These are phyloP conservation scores for Helicoverpa armigera DNA, from an alignment of 1,140 invertebrate genomes.

Conservation along the genomic window DNA sequence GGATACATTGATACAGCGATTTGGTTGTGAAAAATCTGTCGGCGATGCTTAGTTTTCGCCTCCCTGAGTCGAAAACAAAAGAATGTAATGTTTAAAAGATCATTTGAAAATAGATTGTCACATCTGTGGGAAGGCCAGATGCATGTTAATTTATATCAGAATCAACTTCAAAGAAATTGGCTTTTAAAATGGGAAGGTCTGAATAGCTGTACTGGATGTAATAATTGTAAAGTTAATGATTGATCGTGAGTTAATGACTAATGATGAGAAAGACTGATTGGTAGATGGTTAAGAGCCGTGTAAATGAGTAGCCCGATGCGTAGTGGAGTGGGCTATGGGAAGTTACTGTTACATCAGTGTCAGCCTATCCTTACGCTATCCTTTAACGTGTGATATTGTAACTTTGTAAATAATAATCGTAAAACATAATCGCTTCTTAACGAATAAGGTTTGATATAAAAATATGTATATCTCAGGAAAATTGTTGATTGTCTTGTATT, in stretches of 20 bases:
- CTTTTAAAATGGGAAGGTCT: slow-evolving; percentile 29
- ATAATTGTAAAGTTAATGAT: slow-evolving; percentile 1
- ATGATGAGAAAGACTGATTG: slow-evolving; percentile 42
- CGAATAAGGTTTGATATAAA: neutral
- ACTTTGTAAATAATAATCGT: slow-evolving; percentile 24
- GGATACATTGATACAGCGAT: no score
- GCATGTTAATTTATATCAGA: no score
- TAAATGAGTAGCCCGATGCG: slow-evolving; percentile 4
- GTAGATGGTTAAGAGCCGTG: slow-evolving; percentile 37
- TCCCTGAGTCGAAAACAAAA: no score
- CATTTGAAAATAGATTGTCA: no score
- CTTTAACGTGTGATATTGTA: slow-evolving; percentile 39
- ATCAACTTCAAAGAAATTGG: neutral
- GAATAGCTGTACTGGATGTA: slow-evolving; percentile 34
- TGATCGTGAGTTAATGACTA: neutral
- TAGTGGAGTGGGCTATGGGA: slow-evolving; percentile 15
- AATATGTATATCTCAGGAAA: slow-evolving; percentile 20
- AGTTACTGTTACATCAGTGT: slow-evolving; percentile 10
- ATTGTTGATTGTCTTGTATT: slow-evolving; percentile 8
- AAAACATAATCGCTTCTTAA: slow-evolving; percentile 1
- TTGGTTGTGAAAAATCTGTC: no score
- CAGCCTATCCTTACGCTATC: slow-evolving; percentile 42
- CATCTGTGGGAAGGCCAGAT: no score
- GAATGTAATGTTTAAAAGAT: no score
- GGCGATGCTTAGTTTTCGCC: no score